Evolutionary conservation across 2,888 invertebrate species (phyloP).

Genomic region (Hemaris fuciformis): DNA sequence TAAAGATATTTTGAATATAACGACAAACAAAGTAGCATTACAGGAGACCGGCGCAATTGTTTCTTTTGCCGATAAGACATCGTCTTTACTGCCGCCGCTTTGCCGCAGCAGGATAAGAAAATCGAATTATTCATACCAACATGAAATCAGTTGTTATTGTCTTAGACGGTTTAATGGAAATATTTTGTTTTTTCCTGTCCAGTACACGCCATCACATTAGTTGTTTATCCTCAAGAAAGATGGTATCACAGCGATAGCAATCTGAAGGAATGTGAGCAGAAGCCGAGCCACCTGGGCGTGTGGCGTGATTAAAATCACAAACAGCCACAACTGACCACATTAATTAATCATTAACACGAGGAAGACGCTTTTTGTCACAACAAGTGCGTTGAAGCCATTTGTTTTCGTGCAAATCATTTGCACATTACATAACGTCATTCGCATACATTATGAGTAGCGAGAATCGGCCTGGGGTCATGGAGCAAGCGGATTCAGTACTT

Average conservation of each 20-base stretch:
- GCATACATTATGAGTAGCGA: background rate
- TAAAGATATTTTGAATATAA: no score
- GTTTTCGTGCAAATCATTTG: background rate
- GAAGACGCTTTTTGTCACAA: background rate
- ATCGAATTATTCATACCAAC: no score
- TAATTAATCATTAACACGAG: background rate
- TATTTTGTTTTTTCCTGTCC: background rate
- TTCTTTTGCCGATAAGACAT: no score
- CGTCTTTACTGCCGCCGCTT: no score
- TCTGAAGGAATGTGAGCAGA: background rate
- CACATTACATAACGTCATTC: background rate
- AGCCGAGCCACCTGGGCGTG: background rate
- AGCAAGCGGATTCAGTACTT: background rate
- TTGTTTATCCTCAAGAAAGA: background rate
- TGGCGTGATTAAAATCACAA: background rate
- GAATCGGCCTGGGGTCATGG: background rate
- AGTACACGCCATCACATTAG: background rate
- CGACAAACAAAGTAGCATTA: no score
- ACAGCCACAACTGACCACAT: background rate
- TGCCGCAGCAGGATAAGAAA: no score
- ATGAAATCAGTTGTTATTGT: no score
- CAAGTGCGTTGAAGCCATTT: background rate
- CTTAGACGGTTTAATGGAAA: background rate
- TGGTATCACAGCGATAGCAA: background rate
- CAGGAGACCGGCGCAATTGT: no score